These are phyloP conservation scores for Limonius californicus DNA, from an alignment of 1,140 invertebrate genomes.

Conservation along the genomic window DNA sequence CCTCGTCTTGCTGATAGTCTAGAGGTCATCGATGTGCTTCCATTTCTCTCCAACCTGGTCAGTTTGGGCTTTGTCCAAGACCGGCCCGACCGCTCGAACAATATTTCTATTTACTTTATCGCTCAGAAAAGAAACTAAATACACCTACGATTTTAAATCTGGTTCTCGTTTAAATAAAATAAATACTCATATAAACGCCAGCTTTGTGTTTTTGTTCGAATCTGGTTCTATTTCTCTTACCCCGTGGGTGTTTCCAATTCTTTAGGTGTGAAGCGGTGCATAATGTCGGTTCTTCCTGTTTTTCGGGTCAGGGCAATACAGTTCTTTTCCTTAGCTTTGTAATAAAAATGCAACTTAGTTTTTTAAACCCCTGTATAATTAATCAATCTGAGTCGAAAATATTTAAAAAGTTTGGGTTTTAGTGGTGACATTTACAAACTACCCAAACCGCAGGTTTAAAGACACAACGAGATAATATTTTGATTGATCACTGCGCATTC, in stretches of 20 bases:
- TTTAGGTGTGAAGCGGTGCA: neutral
- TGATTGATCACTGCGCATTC: too few relatives aligned
- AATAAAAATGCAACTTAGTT: too few relatives aligned
- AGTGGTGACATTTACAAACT: too few relatives aligned
- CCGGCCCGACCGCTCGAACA: conserved; percentile 19
- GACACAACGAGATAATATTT: too few relatives aligned
- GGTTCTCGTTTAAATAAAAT: conserved; percentile 29
- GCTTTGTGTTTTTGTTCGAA: conserved; percentile 11
- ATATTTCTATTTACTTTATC: conserved; percentile 35
- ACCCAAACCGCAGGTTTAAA: too few relatives aligned
- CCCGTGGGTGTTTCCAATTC: neutral
- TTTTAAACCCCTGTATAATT: too few relatives aligned
- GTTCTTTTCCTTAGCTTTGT: too few relatives aligned
- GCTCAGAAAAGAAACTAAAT: conserved; percentile 26
- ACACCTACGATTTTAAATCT: conserved; percentile 30
- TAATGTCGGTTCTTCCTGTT: neutral
- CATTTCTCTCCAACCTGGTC: conserved; percentile 4
- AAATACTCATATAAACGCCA: conserved; percentile 24
- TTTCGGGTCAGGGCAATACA: too few relatives aligned
- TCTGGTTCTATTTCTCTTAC: neutral
- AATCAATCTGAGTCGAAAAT: too few relatives aligned
- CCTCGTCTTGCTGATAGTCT: conserved; percentile 3
- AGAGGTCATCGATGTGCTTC: conserved; percentile 17
- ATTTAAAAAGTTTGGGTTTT: too few relatives aligned
- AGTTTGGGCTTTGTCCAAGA: conserved; percentile 16